A percentile compares a stretch with the other conserved stretches of the same genome.
phyloP scores from a whole-genome alignment of 2,888 invertebrate genomes.

The Tupiocoris notatus region DNA sequence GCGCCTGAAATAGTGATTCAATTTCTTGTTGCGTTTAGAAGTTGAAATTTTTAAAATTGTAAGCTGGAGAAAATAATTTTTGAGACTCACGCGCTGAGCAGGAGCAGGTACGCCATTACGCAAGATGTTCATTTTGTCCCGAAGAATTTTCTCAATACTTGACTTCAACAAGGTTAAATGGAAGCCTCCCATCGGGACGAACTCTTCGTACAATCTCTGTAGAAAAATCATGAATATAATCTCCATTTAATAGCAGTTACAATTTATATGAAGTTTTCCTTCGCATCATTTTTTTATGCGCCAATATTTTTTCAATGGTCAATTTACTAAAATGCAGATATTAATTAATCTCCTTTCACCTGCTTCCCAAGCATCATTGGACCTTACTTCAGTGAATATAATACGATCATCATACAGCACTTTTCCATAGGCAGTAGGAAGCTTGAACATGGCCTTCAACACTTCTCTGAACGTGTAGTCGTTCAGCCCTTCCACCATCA shows the following conservation, averaged over 20 bases:
- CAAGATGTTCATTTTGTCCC: conserved; percentile 3
- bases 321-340: too few species aligned
- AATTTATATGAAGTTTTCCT: too few species aligned
- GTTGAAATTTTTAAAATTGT: too few species aligned
- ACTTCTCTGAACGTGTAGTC: conserved; percentile 18
- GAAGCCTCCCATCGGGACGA: conserved; percentile 34
- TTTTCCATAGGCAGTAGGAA: conserved; percentile 21
- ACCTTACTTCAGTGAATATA: conserved; percentile 28
- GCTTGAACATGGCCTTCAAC: conserved; percentile 13
- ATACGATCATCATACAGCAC: conserved; percentile 31
- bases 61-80: too few species aligned
- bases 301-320: neutral
- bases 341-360: too few species aligned
- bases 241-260: too few species aligned
- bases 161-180: conserved; percentile 9
- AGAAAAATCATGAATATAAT: too few species aligned
- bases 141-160: conserved; percentile 4
- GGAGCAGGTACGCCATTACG: conserved; percentile 27
- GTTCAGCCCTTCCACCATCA: conserved; percentile 39
- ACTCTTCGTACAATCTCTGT: conserved; percentile 35
- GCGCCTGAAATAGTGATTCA: neutral
- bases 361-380: too few species aligned
- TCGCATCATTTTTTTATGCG: neutral
- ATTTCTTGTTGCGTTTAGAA: too few species aligned
- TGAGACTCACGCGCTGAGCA: conserved; percentile 29